Evolutionary conservation across 2,888 invertebrate genomes (phyloP).

Genomic region (Glyphotaelius pellucidus): DNA sequence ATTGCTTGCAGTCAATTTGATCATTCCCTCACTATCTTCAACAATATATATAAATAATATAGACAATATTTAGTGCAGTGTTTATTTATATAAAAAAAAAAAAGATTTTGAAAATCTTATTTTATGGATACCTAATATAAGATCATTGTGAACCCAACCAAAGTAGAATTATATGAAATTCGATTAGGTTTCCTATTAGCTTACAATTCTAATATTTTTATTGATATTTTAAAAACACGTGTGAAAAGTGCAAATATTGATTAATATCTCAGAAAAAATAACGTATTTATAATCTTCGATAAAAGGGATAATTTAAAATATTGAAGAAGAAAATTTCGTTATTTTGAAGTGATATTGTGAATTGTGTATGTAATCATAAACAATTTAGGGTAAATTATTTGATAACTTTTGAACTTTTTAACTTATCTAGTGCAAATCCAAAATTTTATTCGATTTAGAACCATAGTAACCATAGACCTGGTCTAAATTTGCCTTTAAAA

Average conservation of each 20-base stretch:
- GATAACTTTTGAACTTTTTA: not conserved
- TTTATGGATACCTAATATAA: not conserved
- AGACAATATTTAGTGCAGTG: not conserved
- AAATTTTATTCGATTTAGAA: not conserved
- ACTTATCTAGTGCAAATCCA: not conserved
- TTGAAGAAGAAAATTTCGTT: not conserved
- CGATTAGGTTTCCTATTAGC: not conserved
- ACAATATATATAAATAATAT: not conserved
- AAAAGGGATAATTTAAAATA: not conserved
- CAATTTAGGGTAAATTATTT: not conserved
- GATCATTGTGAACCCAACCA: not conserved
- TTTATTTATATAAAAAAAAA: not conserved
- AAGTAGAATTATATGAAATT: not conserved
- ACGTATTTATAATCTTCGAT: not conserved
- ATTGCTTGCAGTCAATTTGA: not conserved
- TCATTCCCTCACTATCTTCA: not conserved
- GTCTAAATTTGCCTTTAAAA: not conserved
- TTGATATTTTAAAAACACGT: not conserved
- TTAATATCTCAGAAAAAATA: not conserved
- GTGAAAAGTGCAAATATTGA: not conserved
- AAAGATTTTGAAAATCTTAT: not conserved
- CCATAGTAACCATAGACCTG: too few relatives aligned
- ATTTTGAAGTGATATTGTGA: not conserved
- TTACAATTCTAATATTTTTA: not conserved
- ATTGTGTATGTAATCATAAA: not conserved